These are phyloP conservation scores for Morpho deidamia DNA, from an alignment of 2,888 invertebrate species.

Conservation along the genomic window DNA sequence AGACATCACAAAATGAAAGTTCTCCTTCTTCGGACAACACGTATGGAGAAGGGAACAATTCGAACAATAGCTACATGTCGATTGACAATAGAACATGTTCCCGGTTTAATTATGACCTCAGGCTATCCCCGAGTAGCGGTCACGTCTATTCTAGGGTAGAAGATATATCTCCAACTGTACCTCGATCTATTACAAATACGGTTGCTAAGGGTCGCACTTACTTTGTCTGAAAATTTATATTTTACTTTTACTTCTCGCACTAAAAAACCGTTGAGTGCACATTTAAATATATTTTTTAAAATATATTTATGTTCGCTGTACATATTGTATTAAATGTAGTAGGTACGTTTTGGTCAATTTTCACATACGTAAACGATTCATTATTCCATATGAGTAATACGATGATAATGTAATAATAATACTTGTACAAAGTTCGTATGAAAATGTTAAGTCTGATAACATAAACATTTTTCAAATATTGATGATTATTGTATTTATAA, in stretches of 20 bases:
- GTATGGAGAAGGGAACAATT: conserved; percentile 81
- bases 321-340: conserved; percentile 22
- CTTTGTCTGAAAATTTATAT: conserved; percentile 53
- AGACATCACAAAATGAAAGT: conserved; percentile 78
- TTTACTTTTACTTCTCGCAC: conserved; percentile 24
- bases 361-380: conserved; percentile 51
- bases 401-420: conserved; percentile 39
- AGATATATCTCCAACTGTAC: conserved; percentile 65
- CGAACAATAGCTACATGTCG: conserved; percentile 84
- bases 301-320: conserved; percentile 17
- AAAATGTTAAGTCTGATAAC: conserved; percentile 68
- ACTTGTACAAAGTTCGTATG: conserved; percentile 64
- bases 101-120: conserved; percentile 76
- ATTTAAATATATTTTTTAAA: conserved; percentile 19
- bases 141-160: conserved; percentile 76
- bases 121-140: conserved; percentile 72
- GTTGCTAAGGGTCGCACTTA: conserved; percentile 68
- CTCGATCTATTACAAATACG: conserved; percentile 56
- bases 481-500: conserved; percentile 34
- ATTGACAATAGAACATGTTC: conserved; percentile 78
- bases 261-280: conserved; percentile 18
- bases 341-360: conserved; percentile 57
- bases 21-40: conserved; percentile 78
- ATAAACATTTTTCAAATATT: conserved; percentile 51
- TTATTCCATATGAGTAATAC: conserved; percentile 7